Conservation (phyloP, 2,888 invertebrate species). For the Brachypalpus laphriformis region DNA sequence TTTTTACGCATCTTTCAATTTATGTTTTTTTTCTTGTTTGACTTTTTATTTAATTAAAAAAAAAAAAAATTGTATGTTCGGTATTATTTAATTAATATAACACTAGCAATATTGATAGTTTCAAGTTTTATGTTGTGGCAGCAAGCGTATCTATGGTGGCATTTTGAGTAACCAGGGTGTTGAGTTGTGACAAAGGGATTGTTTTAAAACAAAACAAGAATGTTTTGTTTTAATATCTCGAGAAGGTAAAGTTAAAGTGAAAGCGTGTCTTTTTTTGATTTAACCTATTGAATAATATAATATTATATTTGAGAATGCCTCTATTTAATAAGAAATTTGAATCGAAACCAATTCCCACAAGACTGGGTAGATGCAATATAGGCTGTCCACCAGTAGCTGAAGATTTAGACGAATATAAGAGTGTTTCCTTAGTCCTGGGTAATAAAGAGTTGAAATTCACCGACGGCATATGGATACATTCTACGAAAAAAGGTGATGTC, state of each 20-base stretch:
- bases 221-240: not conserved
- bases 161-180: constrained; percentile 12
- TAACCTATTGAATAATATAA: not conserved
- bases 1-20: constrained; percentile 35
- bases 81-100: not conserved
- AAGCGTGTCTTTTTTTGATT: not conserved
- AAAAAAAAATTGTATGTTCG: not conserved
- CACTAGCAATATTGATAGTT: not conserved
- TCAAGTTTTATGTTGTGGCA: constrained; percentile 46
- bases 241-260: not conserved
- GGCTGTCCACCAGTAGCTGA: constrained; percentile 79
- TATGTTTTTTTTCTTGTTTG: not conserved
- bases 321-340: constrained; percentile 82
- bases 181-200: not conserved
- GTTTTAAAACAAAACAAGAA: not conserved
- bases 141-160: constrained; percentile 34
- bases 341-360: constrained; percentile 79
- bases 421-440: constrained; percentile 79
- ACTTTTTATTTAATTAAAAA: constrained; percentile 10
- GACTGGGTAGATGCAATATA: constrained; percentile 79
- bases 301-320: constrained; percentile 77
- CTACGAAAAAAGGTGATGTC: constrained; percentile 77
- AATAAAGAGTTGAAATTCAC: constrained; percentile 81
- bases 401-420: constrained; percentile 80
- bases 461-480: constrained; percentile 81